phyloP scores from a whole-genome alignment of 2,113 vertebrate genomes.

The Cricetomys ansorgei region DNA sequence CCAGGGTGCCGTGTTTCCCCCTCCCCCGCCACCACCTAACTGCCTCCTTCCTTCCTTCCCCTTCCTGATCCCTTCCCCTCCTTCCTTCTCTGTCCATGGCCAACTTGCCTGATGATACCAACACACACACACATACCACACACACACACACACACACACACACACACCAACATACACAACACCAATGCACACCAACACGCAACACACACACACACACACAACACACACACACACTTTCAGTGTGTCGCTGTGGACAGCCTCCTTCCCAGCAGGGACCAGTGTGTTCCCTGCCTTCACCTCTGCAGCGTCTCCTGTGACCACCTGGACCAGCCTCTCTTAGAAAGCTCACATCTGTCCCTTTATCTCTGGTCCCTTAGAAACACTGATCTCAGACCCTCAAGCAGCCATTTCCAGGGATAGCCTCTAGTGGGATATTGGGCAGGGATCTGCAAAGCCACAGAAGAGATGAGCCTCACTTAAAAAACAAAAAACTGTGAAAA shows the following conservation, averaged over 20 bases:
- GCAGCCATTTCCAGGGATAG: background rate
- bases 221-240: background rate
- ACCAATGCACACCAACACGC: background rate
- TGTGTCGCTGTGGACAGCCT: background rate
- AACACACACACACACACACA: no score
- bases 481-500: background rate
- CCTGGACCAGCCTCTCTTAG: no score
- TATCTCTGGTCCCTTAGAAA: background rate
- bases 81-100: background rate
- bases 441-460: rapidly evolving
- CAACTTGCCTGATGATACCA: background rate
- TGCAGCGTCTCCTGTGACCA: background rate
- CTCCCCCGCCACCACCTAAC: no score
- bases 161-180: background rate
- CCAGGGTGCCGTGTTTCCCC: background rate
- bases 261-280: background rate
- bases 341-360: background rate
- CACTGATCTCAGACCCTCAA: background rate
- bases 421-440: background rate
- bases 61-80: rapidly evolving
- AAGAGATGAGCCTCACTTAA: background rate
- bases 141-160: background rate
- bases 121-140: background rate
- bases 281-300: background rate
- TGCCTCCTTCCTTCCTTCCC: background rate